Evolutionary conservation across 2,797 vertebrate genomes (phyloP).

Genomic region (Urophycis tenuis): DNA sequence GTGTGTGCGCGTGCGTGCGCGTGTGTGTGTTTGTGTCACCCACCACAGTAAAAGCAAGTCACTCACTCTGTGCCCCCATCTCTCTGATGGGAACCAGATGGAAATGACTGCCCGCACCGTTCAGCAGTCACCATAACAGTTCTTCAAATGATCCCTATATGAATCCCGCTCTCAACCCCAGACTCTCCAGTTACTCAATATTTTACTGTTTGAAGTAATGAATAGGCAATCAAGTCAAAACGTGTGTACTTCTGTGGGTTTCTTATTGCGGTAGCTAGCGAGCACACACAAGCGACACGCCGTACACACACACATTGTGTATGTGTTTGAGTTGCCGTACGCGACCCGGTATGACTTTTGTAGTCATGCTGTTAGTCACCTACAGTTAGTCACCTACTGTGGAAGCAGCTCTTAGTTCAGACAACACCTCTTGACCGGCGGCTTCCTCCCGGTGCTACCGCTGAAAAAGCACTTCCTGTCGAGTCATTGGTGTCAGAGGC

Average conservation of each 20-base stretch:
- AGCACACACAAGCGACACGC: background rate
- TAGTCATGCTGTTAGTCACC: background rate
- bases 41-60: slow-evolving; percentile 54
- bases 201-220: slow-evolving; percentile 14
- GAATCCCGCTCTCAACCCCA: slow-evolving; percentile 30
- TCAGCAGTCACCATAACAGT: slow-evolving; percentile 63
- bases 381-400: background rate
- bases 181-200: slow-evolving; percentile 8
- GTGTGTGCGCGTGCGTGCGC: slow-evolving; percentile 12
- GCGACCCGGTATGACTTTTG: background rate
- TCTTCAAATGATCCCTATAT: slow-evolving; percentile 51
- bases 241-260: background rate
- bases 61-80: slow-evolving; percentile 45
- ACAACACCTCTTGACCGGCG: background rate
- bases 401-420: background rate
- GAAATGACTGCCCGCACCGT: slow-evolving; percentile 52
- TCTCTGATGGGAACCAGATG: slow-evolving; percentile 68
- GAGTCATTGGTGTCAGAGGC: slow-evolving; percentile 22
- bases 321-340: background rate
- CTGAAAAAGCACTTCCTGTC: slow-evolving; percentile 26
- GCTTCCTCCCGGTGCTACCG: too few relatives aligned
- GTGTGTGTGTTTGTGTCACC: slow-evolving; percentile 42
- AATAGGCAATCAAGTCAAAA: background rate
- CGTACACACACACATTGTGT: too few relatives aligned
- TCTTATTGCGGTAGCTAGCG: background rate